Conservation (phyloP, 2,113 vertebrate genomes). For the Spheniscus mendiculus region DNA sequence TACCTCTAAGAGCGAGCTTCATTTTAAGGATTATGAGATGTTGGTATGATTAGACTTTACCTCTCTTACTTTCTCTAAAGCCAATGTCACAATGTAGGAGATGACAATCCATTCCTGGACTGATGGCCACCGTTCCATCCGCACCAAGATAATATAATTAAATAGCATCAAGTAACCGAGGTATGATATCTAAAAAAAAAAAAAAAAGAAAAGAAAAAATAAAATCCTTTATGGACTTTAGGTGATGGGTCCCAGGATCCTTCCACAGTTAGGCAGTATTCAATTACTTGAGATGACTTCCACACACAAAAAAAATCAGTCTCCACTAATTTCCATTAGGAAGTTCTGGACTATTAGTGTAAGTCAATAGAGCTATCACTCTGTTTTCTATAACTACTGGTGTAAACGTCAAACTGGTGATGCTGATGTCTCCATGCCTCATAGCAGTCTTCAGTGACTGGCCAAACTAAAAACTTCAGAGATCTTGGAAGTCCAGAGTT, state of each 20-base stretch:
- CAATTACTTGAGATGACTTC: neutral
- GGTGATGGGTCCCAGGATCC: neutral
- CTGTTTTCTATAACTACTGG: neutral
- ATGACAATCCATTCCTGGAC: constrained; percentile 95
- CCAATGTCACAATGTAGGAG: constrained; percentile 92
- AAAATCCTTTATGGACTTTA: neutral
- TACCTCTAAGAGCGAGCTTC: neutral
- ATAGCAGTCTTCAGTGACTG: neutral
- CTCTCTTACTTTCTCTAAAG: constrained; percentile 94
- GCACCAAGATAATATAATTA: constrained; percentile 96
- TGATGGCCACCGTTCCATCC: constrained; percentile 94
- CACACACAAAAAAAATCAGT: neutral
- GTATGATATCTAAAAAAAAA: constrained; percentile 86
- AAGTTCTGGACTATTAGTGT: neutral
- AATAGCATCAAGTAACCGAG: constrained; percentile 92
- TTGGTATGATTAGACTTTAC: constrained; percentile 64
- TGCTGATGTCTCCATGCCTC: neutral
- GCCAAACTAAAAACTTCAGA: neutral
- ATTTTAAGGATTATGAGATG: neutral
- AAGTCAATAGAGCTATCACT: neutral
- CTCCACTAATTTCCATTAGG: neutral
- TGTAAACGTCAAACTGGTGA: neutral
- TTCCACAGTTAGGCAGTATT: neutral
- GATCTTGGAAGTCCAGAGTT: neutral
- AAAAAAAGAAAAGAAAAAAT: neutral